These are phyloP conservation scores for Lamprotornis superbus DNA, from an alignment of 2,113 vertebrate species.

Conservation along the genomic window DNA sequence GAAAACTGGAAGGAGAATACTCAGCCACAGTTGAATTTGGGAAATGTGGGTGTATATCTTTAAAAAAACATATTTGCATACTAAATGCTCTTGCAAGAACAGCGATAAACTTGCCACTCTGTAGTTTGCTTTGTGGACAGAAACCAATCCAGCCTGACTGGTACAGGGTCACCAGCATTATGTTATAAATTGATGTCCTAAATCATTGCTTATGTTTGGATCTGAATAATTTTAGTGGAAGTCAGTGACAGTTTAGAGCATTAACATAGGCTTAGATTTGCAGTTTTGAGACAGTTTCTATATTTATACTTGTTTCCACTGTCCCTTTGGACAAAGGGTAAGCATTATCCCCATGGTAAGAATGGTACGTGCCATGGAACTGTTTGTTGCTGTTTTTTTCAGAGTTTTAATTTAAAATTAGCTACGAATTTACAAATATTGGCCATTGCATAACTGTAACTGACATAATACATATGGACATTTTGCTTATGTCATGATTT, in stretches of 20 bases:
- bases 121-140: constrained; percentile 38
- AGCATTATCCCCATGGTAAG: constrained; percentile 37
- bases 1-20: constrained; percentile 9
- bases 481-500: constrained; percentile 47
- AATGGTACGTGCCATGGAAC: constrained; percentile 53
- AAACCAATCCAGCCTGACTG: constrained; percentile 46
- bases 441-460: constrained; percentile 65
- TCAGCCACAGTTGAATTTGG: constrained; percentile 24
- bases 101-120: constrained; percentile 12
- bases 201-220: constrained; percentile 58
- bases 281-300: constrained; percentile 61
- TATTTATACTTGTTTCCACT: constrained; percentile 67
- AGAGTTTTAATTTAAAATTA: constrained; percentile 66
- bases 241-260: constrained; percentile 61
- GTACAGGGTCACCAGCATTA: constrained; percentile 66
- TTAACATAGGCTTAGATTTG: constrained; percentile 67
- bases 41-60: neutral
- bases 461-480: constrained; percentile 15
- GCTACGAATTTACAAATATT: constrained; percentile 56
- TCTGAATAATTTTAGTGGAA: constrained; percentile 58
- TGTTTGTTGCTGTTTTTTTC: constrained; percentile 40
- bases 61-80: neutral
- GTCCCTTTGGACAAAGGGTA: constrained; percentile 37
- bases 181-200: constrained; percentile 44
- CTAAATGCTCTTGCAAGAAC: constrained; percentile 22